A percentile compares a stretch with the other conserved stretches of the same genome.
Conservation (phyloP, 1,140 invertebrate species). For the Trissolcus basalis region DNA sequence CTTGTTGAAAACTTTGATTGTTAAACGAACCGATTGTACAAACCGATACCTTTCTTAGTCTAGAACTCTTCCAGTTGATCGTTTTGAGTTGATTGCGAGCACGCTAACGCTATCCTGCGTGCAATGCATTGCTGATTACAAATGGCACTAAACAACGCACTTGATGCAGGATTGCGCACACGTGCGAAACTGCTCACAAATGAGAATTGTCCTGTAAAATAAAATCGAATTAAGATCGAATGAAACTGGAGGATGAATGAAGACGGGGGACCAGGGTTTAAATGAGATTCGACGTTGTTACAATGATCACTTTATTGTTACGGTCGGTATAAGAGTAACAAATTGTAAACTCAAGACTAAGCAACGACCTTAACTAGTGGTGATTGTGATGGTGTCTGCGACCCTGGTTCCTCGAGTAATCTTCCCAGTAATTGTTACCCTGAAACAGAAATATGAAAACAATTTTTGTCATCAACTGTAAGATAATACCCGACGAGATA, state of each 20-base stretch:
- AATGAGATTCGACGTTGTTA: conserved; percentile 3
- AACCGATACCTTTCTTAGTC: conserved; percentile 7
- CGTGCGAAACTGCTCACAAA: conserved; percentile 50
- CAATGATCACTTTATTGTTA: conserved; percentile 43
- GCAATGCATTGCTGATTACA: conserved; percentile 75
- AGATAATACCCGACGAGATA: background rate
- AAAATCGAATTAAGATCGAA: too few relatives aligned
- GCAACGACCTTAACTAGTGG: conserved; percentile 54
- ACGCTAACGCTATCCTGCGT: conserved; percentile 74
- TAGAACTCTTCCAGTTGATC: conserved; percentile 26
- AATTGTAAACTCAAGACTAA: conserved; percentile 25
- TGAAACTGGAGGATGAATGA: too few relatives aligned
- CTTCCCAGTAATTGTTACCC: conserved; percentile 61
- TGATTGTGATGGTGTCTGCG: conserved; percentile 64
- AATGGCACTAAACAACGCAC: conserved; percentile 72
- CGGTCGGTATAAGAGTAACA: conserved; percentile 13
- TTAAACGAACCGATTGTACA: too few relatives aligned
- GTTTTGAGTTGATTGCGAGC: conserved; percentile 46
- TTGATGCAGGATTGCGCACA: conserved; percentile 75
- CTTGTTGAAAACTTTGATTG: too few relatives aligned
- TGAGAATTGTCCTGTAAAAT: too few relatives aligned
- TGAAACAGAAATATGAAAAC: conserved; percentile 61
- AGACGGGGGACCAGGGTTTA: background rate
- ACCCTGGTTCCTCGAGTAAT: conserved; percentile 62
- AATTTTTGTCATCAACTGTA: conserved; percentile 30